Evolutionary conservation across 2,797 vertebrate species (phyloP).

Genomic region (Pipistrellus nathusii): DNA sequence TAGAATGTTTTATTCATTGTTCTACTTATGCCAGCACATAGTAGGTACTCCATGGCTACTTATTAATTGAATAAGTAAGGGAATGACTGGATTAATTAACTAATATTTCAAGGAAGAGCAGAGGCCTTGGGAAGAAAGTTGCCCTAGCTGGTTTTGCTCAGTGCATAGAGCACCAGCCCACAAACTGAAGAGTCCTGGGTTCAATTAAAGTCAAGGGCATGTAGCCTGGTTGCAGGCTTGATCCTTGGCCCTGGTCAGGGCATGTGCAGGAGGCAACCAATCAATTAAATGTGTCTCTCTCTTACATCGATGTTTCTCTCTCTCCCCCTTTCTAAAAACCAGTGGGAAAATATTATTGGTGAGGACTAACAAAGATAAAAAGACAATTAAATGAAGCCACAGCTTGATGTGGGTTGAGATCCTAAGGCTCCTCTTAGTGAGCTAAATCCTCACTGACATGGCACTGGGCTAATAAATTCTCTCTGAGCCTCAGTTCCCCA

Average conservation of each 20-base stretch:
- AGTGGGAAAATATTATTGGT: no score
- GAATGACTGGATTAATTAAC: not conserved
- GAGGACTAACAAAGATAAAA: no score
- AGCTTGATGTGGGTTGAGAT: not conserved
- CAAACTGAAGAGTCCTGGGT: no score
- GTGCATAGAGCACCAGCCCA: no score
- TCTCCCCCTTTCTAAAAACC: no score
- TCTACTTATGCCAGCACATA: not conserved
- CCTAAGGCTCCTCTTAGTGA: not conserved
- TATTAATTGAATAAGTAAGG: not conserved
- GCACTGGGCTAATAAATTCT: not conserved
- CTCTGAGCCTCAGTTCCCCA: not conserved
- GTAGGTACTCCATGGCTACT: not conserved
- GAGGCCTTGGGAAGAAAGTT: not conserved
- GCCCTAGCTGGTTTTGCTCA: no score
- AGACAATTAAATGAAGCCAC: not conserved
- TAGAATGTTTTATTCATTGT: not conserved
- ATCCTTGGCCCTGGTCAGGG: no score
- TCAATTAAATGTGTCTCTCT: no score
- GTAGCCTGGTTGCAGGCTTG: no score
- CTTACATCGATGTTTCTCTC: no score
- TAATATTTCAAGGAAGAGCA: not conserved
- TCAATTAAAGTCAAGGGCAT: no score
- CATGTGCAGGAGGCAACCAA: no score
- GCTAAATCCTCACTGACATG: not conserved